Percentiles rank a stretch among this genome's conserved stretches.
These are phyloP conservation scores for Drosophila nasuta DNA, from an alignment of 1,140 invertebrate genomes.

Conservation along the genomic window DNA sequence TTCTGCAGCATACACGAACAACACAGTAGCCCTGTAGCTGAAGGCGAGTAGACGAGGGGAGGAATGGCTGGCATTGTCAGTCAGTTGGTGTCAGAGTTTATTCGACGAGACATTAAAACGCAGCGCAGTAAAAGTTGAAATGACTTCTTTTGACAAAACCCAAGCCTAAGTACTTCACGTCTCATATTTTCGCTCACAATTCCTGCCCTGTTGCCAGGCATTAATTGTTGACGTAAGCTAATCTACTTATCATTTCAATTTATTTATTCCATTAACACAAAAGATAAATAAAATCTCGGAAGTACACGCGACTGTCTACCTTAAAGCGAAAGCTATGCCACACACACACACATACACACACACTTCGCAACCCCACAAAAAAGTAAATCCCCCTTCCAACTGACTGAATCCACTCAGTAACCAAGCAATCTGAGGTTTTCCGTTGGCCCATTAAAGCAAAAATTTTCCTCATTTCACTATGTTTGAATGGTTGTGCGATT, in stretches of 20 bases:
- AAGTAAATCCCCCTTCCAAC: neutral
- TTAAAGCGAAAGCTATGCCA: constrained; percentile 11
- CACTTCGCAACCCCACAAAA: neutral
- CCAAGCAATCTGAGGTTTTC: constrained; percentile 8
- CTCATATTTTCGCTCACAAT: constrained; percentile 40
- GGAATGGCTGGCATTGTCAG: constrained; percentile 18
- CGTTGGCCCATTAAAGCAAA: neutral
- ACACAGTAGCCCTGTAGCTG: neutral
- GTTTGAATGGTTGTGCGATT: neutral
- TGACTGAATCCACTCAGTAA: constrained; percentile 9
- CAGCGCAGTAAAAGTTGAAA: constrained; percentile 57
- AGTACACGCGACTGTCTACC: neutral
- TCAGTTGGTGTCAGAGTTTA: constrained; percentile 51
- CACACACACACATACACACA: neutral
- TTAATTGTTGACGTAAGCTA: constrained; percentile 49
- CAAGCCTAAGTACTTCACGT: neutral
- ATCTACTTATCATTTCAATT: constrained; percentile 38
- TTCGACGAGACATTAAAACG: constrained; percentile 57
- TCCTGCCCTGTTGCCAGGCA: constrained; percentile 25
- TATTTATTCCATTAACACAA: constrained; percentile 28
- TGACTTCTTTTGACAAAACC: constrained; percentile 48
- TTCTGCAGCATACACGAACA: constrained; percentile 34
- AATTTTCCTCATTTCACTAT: neutral
- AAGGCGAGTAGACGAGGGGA: neutral
- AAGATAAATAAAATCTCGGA: constrained; percentile 24